phyloP scores from a whole-genome alignment of 1,140 invertebrate species.

The Calephelis nemesis region DNA sequence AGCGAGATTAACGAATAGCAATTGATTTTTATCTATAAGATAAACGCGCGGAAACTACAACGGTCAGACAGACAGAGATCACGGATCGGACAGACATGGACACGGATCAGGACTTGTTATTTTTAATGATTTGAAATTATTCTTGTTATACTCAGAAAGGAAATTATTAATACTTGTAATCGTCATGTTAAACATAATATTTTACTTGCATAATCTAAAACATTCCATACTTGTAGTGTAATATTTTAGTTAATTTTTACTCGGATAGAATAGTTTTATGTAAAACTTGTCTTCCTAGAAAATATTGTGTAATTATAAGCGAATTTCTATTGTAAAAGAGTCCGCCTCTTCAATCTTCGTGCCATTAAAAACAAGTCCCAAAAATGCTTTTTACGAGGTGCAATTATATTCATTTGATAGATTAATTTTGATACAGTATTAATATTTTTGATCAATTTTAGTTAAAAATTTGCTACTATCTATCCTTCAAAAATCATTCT shows the following conservation, averaged over 20 bases:
- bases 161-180: background rate
- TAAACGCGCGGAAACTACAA: no score
- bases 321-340: background rate
- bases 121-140: no score
- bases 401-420: slow-evolving; percentile 11
- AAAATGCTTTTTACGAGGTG: slow-evolving; percentile 15
- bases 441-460: slow-evolving; percentile 5
- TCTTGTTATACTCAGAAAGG: background rate
- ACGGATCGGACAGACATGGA: no score
- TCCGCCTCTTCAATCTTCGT: slow-evolving; percentile 11
- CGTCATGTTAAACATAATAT: background rate
- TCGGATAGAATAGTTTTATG: slow-evolving; percentile 6
- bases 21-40: no score
- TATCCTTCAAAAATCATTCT: slow-evolving; percentile 1
- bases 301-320: slow-evolving; percentile 14
- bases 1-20: no score
- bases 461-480: slow-evolving; percentile 7
- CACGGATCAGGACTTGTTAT: no score
- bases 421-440: slow-evolving; percentile 16
- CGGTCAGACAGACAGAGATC: no score
- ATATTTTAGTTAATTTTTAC: slow-evolving; percentile 5
- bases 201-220: background rate
- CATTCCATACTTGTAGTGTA: slow-evolving; percentile 1
- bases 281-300: slow-evolving; percentile 15
- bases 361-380: slow-evolving; percentile 10